Evolutionary conservation across 2,113 vertebrate species (phyloP), one percentile per base, ranked within the genome.

Genomic region (Haemorhous mexicanus): DNA sequence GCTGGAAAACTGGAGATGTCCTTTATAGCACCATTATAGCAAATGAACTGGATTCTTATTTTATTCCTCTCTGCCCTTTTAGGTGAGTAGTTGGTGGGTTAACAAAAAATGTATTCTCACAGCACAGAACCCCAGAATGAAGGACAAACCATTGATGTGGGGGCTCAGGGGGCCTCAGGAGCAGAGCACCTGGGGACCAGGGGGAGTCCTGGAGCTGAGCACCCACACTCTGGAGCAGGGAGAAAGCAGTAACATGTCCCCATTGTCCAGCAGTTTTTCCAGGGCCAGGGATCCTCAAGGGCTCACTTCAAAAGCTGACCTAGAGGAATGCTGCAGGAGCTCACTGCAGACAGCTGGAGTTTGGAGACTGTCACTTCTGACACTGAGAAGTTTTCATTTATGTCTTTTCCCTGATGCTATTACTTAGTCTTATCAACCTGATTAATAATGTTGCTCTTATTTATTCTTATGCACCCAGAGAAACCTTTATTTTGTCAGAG

Each of bases 121-220:
- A 55, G 63, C 14, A 44, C 33, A 72, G 58, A 79, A 26, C n/a
- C 35, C 16, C 0, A 0, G 50, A 69, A 26, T n/a, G 30, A 87
- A 87, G 55, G 44, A 41, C 17, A 74, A 74, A 23, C 19, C 18
- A 27, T 20, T 39, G 24, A 21, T 63, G 12, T 44, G 26, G 16
- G 17, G n/a, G 16, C 33, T 73, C 28, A n/a, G 59, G 33, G 58
- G 24, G 19, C 7, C 43, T 67, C 39, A 49, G 56, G 28, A 80
- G 62, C 46, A 64, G 26, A 24, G 28, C 32, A 18, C 39, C 26
- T 63, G 69, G 44, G 35, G 14, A 7, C 26, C 24, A 22, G 30
- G 13, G 7, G 1, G 2, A 35, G 10, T 74, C 30, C 26, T 61
- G 58, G 43, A 63, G 67, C 87, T 73, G 47, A 86, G 39, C 30